A percentile compares a stretch with the other conserved stretches of the same genome.
phyloP scores from a whole-genome alignment of 2,797 vertebrate species.

The Rallus crepitans region DNA sequence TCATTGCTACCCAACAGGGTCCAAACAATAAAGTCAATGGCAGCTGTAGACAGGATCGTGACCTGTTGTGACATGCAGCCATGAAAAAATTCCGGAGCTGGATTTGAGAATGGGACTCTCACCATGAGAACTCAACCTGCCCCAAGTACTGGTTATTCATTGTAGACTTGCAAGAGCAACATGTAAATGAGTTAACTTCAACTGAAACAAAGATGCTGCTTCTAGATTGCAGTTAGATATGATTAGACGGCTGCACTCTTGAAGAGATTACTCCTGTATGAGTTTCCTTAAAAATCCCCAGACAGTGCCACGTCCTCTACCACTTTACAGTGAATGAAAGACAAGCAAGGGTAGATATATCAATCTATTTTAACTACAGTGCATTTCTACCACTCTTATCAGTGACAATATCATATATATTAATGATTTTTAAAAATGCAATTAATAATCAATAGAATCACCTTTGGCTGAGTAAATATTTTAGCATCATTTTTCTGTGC shows the following conservation, averaged over 20 bases:
- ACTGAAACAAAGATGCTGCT: neutral
- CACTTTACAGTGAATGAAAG: neutral
- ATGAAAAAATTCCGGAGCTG: neutral
- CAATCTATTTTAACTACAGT: neutral
- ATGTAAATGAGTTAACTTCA: neutral
- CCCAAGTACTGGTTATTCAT: neutral
- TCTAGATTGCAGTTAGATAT: neutral
- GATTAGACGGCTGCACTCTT: neutral
- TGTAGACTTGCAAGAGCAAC: neutral
- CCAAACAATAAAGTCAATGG: neutral
- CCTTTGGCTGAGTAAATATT: neutral
- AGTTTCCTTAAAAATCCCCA: neutral
- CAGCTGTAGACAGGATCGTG: neutral
- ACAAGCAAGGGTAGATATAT: neutral
- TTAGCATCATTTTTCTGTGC: neutral
- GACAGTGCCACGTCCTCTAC: neutral
- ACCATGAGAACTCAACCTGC: neutral
- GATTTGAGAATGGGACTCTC: neutral
- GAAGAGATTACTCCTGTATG: neutral
- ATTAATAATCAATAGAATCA: neutral
- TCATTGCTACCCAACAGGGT: rapidly evolving
- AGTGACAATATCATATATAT: neutral
- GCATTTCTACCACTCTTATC: neutral
- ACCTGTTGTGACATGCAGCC: neutral
- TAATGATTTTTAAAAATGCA: neutral